Evolutionary conservation across 2,113 vertebrate species (phyloP), one percentile per base, ranked within the genome.

Genomic region (Petrocephalus microphthalmus): DNA sequence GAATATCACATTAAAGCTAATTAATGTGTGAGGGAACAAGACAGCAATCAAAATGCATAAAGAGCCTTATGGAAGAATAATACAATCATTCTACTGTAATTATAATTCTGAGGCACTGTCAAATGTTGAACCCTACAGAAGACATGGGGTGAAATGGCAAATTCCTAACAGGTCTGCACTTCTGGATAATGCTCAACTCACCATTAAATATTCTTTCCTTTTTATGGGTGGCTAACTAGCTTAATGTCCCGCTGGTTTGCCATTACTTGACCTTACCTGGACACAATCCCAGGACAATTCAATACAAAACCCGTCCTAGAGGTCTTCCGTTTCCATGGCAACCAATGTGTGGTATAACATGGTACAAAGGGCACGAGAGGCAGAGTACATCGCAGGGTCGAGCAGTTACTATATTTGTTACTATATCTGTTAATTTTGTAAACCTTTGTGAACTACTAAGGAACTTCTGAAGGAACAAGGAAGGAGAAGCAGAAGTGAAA

Each of bases 91-190:
- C 45, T 42, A 52, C 64, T 64, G n/a, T 64, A 84, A 84, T 88
- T 88, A 84, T 42, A 84, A 47, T 29, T 64, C 53, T 51, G 56
- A 88, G 49, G 20, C 56, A 84, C 56, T 67, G 84, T 88, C 88
- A 84, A 56, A 88, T 51, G 17, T 52, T 47, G 25, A 88, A 64
- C 56, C 53, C 47, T 22, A 52, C 54, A 84, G 25, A 49, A 19
- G 47, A 20, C 45, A 83, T 3, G 15, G 42, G 60, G 64, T 84
- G 67, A 20, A 83, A 83, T 49, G 20, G 7, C 78, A 81, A 84
- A 88, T 85, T 82, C n/a, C 56, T 56, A 7, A 71, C 82, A 88
- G 83, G 88, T 54, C 45, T 53, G 29, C 33, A 10, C 45, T 29
- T 57, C 20, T 51, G 54, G 45, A 51, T 88, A 85, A 47, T 51